Evolutionary conservation across 2,888 invertebrate genomes (phyloP), one percentile per base, ranked within the genome.

Genomic region (Autographa gamma): DNA sequence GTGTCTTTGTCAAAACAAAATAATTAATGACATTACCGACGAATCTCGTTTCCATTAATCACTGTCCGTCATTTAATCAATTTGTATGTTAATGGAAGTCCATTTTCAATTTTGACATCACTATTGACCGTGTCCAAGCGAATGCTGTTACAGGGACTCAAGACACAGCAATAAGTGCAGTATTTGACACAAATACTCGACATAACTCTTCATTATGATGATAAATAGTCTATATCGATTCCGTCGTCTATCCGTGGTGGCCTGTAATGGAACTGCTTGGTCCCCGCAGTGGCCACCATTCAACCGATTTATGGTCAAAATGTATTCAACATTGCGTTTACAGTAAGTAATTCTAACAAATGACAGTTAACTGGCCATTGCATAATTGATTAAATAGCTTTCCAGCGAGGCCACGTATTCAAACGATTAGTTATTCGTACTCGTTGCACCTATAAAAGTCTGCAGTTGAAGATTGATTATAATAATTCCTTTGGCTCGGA

Each of bases 131-230:
- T 67, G 61, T 73, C 66, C 60, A 65, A 54, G 25, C 61, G 41
- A 60, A 63, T 65, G 59, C 32, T 63, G 68, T 78, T 81, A 48
- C 69, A 70, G 67, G 71, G 61, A 62, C 81, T 62, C 63, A 25
- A 63, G 70, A 70, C 64, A 77, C 64, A 59, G 70, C 69, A 76
- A 80, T 77, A 79, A 82, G 48, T 77, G 72, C 70, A 62, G 70
- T 77, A 73, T 85, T 73, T 86, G 90, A 88, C 89, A 89, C 85
- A 88, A 88, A 89, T 88, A 88, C 84, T 81, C 69, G 41, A 79
- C 86, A 91, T 92, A 91, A 91, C 88, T 92, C 85, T 79, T 90
- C 86, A 89, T 91, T 91, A 90, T 79, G 86, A 84, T 85, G 76
- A 86, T 90, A 90, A 89, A 89, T 88, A 88, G 78, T 83, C 80